phyloP scores from a whole-genome alignment of 2,797 vertebrate genomes.

The Siniperca undulata region DNA sequence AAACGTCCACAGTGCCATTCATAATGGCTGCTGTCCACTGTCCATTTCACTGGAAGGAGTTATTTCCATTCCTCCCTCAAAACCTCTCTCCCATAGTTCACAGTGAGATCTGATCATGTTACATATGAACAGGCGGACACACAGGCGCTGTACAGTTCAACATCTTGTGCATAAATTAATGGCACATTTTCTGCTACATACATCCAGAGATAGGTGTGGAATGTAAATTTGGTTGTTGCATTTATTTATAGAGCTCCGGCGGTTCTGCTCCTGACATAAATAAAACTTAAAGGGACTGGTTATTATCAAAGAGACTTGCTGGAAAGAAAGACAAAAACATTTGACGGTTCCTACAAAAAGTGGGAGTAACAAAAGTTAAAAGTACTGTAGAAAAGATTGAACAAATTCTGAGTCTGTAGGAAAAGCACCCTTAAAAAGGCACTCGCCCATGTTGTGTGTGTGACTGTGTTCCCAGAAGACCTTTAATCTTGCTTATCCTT shows the following conservation, averaged over 20 bases:
- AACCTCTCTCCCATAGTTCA: constrained; percentile 69
- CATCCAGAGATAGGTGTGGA: constrained; percentile 79
- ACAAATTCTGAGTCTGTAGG: constrained; percentile 73
- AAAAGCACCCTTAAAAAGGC: constrained; percentile 84
- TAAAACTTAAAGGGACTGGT: constrained; percentile 69
- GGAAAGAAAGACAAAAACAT: constrained; percentile 73
- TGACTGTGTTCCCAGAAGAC: constrained; percentile 58
- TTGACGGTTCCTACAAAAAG: constrained; percentile 79
- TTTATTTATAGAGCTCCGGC: constrained; percentile 66
- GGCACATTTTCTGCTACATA: constrained; percentile 86
- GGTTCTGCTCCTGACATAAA: constrained; percentile 62
- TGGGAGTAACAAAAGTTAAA: constrained; percentile 85
- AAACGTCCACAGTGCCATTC: constrained; percentile 64
- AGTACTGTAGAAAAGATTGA: constrained; percentile 81
- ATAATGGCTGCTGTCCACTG: constrained; percentile 59
- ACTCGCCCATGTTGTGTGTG: constrained; percentile 63
- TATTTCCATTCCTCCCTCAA: constrained; percentile 32
- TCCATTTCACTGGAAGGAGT: constrained; percentile 57
- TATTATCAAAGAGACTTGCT: constrained; percentile 78
- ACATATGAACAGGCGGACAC: constrained; percentile 70
- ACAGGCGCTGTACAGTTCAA: constrained; percentile 76
- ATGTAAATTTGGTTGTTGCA: constrained; percentile 79
- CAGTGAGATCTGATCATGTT: constrained; percentile 74
- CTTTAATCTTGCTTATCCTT: constrained; percentile 59
- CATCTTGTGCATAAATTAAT: constrained; percentile 77